Evolutionary conservation across 2,797 vertebrate species (phyloP), one percentile per base, ranked within the genome.

Genomic region (Sebastolobus altivelis): DNA sequence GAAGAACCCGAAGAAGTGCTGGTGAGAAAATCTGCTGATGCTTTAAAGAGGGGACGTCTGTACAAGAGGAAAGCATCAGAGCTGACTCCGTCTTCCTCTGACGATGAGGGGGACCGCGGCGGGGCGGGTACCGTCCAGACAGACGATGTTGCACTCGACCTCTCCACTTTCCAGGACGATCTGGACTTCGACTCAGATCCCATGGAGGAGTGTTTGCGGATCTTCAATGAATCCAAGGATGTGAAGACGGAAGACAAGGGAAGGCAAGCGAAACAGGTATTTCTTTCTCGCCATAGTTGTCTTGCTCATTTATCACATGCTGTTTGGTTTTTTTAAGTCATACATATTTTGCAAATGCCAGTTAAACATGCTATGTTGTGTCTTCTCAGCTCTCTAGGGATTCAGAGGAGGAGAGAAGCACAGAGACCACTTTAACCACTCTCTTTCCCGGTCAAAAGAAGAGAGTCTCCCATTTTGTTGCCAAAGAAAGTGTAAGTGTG

Each of bases 131-230:
- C 85, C 20, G 95, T 95, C 0, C 89, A 94, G 5, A 93, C 95
- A 0, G 81, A 89, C 0, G 89, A 83, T 0, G 84, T 87, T 1
- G 94, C 90, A 1, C 86, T 96, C 1, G 97, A 98, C 93, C 95
- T 96, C 76, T 93, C 96, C 0, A 59, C 92, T 67, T 94, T 99
- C 54, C 97, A 97, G 88, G 96, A 99, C 31, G 96, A 99, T 52
- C 71, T 98, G 63, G 97, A 99, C 88, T 97, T 97, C 0, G 98
- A 99, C 80, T 96, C 96, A 0, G 99, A 99, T 80, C 98, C 98
- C 0, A 97, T 99, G 97, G 99, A 99, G 86, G 99, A 99, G 90
- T 99, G 99, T 83, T 94, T 99, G 65, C 89, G 98, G 75, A 99
- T 99, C 83, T 99, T 99, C 90, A 98, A 99, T 0, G 99, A 99